Percentiles rank a stretch among this genome's conserved stretches.
Conservation (phyloP, 92 coral and sea anemone genomes). For the Porites lobata region DNA sequence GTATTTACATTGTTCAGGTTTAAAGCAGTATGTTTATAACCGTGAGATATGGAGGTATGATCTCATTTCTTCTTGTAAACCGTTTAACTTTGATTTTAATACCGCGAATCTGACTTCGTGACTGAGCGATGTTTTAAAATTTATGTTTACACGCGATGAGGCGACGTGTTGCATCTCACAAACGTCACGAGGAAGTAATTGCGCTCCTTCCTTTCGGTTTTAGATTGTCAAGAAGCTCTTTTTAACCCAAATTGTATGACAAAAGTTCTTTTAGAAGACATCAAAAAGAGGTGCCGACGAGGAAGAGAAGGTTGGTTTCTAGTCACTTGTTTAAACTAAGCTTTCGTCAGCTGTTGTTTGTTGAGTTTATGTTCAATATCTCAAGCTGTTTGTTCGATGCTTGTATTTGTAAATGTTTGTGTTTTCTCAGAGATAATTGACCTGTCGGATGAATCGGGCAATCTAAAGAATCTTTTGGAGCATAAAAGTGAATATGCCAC, state of each 20-base stretch:
- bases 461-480: slow-evolving; percentile 87
- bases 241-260: slow-evolving; percentile 96
- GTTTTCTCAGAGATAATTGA: slow-evolving; percentile 78
- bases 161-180: not conserved
- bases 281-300: slow-evolving; percentile 87
- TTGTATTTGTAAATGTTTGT: slow-evolving; percentile 6
- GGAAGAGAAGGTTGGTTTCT: slow-evolving; percentile 74
- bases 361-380: not conserved
- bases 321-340: slow-evolving; percentile 4
- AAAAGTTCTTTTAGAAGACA: slow-evolving; percentile 89
- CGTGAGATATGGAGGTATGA: slow-evolving; percentile 95
- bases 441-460: slow-evolving; percentile 94
- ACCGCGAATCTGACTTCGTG: slow-evolving; percentile 8
- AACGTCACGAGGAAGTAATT: not conserved
- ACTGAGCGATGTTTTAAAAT: not conserved
- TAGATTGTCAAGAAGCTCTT: slow-evolving; percentile 87
- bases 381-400: slow-evolving; percentile 24
- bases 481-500: slow-evolving; percentile 84
- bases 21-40: slow-evolving; percentile 85
- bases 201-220: not conserved
- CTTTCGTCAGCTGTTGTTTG: not conserved
- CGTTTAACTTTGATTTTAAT: not conserved
- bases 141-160: not conserved
- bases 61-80: not conserved
- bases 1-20: not conserved